Evolutionary conservation across 2,888 invertebrate species (phyloP).

Genomic region (Steinernema carpocapsae): DNA sequence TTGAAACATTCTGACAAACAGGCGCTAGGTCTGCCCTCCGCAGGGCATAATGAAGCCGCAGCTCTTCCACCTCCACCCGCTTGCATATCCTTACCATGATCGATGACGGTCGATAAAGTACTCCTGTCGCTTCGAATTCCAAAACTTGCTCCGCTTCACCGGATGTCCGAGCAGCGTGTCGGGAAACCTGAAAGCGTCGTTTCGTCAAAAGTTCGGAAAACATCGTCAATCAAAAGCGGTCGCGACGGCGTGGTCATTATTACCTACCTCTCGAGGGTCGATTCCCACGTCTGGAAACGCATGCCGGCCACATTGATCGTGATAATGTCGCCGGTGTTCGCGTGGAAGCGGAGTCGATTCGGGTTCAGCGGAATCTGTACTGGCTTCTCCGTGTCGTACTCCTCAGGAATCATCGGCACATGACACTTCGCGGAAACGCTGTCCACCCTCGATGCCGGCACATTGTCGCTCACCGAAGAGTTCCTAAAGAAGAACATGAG

Average conservation of each 20-base stretch:
- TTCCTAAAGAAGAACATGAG: slow-evolving; percentile 20
- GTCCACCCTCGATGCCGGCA: not conserved
- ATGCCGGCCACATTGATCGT: slow-evolving; percentile 67
- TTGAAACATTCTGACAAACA: too few relatives aligned
- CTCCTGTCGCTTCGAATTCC: slow-evolving; percentile 58
- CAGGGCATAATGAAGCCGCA: too few relatives aligned
- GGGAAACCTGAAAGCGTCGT: slow-evolving; percentile 15
- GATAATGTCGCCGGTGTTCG: slow-evolving; percentile 47
- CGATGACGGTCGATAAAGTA: slow-evolving; percentile 69
- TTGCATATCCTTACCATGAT: slow-evolving; percentile 56
- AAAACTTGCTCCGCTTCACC: slow-evolving; percentile 58
- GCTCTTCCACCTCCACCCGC: too few relatives aligned
- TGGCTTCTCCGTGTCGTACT: slow-evolving; percentile 2
- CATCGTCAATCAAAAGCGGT: not conserved
- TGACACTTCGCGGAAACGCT: slow-evolving; percentile 5
- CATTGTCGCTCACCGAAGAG: slow-evolving; percentile 12
- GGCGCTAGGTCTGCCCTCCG: too few relatives aligned
- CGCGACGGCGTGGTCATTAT: not conserved
- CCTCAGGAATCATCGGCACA: slow-evolving; percentile 20
- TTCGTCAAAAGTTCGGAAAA: not conserved
- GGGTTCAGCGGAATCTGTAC: slow-evolving; percentile 14
- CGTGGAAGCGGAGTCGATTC: not conserved
- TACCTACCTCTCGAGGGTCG: slow-evolving; percentile 59
- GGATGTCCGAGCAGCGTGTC: slow-evolving; percentile 65
- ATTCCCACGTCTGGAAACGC: slow-evolving; percentile 64